Evolutionary conservation across 2,113 vertebrate species (phyloP).

Genomic region (Eublepharis macularius): DNA sequence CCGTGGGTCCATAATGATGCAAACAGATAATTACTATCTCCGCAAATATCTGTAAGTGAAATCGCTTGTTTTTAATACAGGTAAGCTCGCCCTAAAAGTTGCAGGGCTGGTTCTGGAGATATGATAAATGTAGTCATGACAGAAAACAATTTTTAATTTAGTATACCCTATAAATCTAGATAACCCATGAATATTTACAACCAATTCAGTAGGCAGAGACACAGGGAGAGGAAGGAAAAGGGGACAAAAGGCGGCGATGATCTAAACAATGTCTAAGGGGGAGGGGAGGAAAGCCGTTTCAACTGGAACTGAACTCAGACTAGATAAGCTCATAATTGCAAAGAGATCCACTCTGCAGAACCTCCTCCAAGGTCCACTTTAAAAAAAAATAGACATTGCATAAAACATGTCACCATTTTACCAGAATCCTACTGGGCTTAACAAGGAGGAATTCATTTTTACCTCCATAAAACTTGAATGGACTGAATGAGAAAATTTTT

Average conservation of each 20-base stretch:
- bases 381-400: background rate
- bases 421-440: constrained; percentile 28
- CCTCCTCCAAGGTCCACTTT: background rate
- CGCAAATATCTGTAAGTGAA: constrained; percentile 65
- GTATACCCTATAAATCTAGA: constrained; percentile 74
- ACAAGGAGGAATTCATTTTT: background rate
- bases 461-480: constrained; percentile 45
- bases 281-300: constrained; percentile 45
- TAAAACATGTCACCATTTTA: constrained; percentile 19
- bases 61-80: constrained; percentile 67
- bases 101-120: constrained; percentile 52
- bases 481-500: constrained; percentile 50
- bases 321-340: constrained; percentile 18
- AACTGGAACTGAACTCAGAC: constrained; percentile 18
- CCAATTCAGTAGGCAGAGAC: constrained; percentile 63
- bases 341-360: constrained; percentile 15
- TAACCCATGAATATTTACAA: constrained; percentile 74
- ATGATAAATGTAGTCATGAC: constrained; percentile 75
- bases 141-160: constrained; percentile 78
- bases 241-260: constrained; percentile 34
- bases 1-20: constrained; percentile 52
- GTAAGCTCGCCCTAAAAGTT: constrained; percentile 66
- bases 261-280: constrained; percentile 56
- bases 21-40: constrained; percentile 68
- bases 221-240: background rate